A percentile compares a stretch with the other conserved stretches of the same genome.
These are phyloP conservation scores for Tryphoninae sp. DNA, from an alignment of 2,888 invertebrate species.

Conservation along the genomic window DNA sequence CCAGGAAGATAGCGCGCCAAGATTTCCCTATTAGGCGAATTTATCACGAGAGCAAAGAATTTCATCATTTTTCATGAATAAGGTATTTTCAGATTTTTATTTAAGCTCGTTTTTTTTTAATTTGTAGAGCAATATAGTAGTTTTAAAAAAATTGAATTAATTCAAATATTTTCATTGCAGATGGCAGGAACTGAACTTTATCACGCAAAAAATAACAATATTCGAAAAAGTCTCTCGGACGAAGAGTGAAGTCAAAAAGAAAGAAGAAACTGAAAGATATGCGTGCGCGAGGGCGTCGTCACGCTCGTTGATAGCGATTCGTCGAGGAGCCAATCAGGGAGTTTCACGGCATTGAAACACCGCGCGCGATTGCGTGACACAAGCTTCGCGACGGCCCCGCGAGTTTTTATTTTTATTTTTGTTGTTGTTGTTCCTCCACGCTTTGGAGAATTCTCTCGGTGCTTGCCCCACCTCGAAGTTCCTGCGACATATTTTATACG, in stretches of 20 bases:
- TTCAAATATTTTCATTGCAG: too few relatives aligned
- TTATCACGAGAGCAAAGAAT: neutral
- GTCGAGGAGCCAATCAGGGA: conserved; percentile 59
- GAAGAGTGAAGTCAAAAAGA: conserved; percentile 9
- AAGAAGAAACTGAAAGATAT: conserved; percentile 47
- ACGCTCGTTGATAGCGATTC: conserved; percentile 51
- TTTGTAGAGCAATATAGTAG: too few relatives aligned
- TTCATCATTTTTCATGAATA: neutral
- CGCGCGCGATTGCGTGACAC: conserved; percentile 62
- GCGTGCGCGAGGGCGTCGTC: conserved; percentile 66
- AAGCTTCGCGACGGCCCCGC: conserved; percentile 66
- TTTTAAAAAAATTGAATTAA: too few relatives aligned
- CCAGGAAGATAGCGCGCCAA: neutral
- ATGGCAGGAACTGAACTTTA: neutral
- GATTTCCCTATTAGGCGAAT: neutral
- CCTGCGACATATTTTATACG: conserved; percentile 9
- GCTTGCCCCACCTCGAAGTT: conserved; percentile 60
- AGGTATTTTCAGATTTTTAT: too few relatives aligned
- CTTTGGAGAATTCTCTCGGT: conserved; percentile 71
- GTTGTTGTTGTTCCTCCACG: conserved; percentile 78
- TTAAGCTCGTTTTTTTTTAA: too few relatives aligned
- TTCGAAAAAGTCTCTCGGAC: neutral
- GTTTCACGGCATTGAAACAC: conserved; percentile 20
- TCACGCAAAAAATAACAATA: neutral
- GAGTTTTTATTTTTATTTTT: conserved; percentile 77